Evolutionary conservation across 2,888 invertebrate species (phyloP).

Genomic region (Archips xylosteana): DNA sequence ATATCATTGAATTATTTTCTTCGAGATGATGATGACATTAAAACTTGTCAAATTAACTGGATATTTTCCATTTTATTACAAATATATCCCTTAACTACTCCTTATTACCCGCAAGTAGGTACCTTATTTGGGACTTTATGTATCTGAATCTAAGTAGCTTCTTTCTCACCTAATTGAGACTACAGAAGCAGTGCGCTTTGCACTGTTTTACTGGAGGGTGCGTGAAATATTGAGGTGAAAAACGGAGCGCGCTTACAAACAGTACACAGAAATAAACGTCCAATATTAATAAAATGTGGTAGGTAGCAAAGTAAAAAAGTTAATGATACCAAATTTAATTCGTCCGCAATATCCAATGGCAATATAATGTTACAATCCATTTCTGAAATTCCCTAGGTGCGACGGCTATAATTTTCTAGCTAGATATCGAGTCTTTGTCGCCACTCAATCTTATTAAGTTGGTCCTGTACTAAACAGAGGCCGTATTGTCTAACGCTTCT

Average conservation of each 20-base stretch:
- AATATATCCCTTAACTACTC: too few relatives aligned
- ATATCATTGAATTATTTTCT: too few relatives aligned
- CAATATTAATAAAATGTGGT: not conserved
- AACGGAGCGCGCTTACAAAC: slow-evolving; percentile 25
- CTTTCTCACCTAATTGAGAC: slow-evolving; percentile 12
- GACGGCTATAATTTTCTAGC: not conserved
- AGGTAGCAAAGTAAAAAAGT: too few relatives aligned
- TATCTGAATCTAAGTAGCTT: not conserved
- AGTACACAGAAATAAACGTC: slow-evolving; percentile 10
- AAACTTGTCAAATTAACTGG: too few relatives aligned
- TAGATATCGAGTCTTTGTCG: not conserved
- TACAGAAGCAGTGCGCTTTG: slow-evolving; percentile 10
- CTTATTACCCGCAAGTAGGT: too few relatives aligned
- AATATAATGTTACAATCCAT: not conserved
- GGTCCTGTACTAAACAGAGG: too few relatives aligned
- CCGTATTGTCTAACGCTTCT: too few relatives aligned
- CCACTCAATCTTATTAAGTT: not conserved
- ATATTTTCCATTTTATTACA: too few relatives aligned
- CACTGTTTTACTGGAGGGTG: slow-evolving; percentile 21
- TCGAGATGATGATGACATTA: too few relatives aligned
- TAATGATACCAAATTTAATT: too few relatives aligned
- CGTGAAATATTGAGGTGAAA: slow-evolving; percentile 41
- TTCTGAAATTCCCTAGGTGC: not conserved
- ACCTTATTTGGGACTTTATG: not conserved
- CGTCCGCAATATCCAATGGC: not conserved